Base-by-base conservation (phyloP, 2,888 invertebrate species). In the Pyrocoelia pectoralis region DNA sequence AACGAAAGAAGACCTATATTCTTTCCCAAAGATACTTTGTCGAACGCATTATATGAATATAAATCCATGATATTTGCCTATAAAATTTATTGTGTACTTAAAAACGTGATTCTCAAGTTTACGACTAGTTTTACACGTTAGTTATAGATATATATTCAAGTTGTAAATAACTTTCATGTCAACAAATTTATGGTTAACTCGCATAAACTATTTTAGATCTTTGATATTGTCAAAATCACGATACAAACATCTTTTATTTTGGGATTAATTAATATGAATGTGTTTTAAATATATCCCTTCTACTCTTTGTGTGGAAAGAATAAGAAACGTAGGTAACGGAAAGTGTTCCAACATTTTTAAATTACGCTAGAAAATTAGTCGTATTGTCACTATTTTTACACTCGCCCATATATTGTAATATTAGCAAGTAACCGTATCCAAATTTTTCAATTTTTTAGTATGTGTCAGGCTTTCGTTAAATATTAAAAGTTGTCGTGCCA, bases 51-150 rank as follows among this genome's bases (percentile, higher is more conserved):
- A 68, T 57, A 43, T 43, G 48, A 46, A 38, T 52, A 70, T 72
- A 72, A 74, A 71, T 57, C 56, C 56, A 61, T 53, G 69, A 73
- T 73, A 74, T 75, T 74, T 71, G 69, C 68, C 72, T 72, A 72
- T 74, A 73, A 76, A 75, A 72, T 74, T 75, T 74, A 74, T 74
- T 71, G 70, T 70, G 71, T 68, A 69, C 72, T 73, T 73, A 75
- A 75, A 75, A 74, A 70, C 68, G 67, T 67, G 73, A 72, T 72
- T 67, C 60, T 56, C 67, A 62, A 68, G 62, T 75, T 75, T 75
- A 76, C 71, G 72, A 71, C 65, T 59, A 65, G 66, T 68, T 75
- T 72, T 75, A 70, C 74, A 74, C 74, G 71, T 74, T 70, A 57
- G 65, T 70, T 74, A 73, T 71, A 68, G 70, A 65, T 66, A 61